Evolutionary conservation across 2,113 vertebrate species (phyloP).

Genomic region (Candoia aspera): DNA sequence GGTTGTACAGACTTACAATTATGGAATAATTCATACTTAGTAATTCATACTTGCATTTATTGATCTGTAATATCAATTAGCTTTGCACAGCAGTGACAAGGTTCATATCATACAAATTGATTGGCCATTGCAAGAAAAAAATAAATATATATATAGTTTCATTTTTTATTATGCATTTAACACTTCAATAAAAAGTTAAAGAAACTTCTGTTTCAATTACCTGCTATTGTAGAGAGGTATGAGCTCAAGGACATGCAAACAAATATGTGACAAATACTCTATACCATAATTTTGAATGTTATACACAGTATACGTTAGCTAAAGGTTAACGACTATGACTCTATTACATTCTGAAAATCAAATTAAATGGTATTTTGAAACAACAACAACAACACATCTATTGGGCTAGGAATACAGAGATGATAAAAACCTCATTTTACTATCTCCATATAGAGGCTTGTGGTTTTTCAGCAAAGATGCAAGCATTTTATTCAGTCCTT

Average conservation of each 20-base stretch:
- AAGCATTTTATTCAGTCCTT: slow-evolving; percentile 66
- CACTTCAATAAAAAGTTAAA: slow-evolving; percentile 72
- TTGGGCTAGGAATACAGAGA: slow-evolving; percentile 49
- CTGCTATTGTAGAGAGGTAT: slow-evolving; percentile 49
- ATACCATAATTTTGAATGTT: slow-evolving; percentile 69
- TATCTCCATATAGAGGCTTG: slow-evolving; percentile 33
- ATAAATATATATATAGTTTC: slow-evolving; percentile 66
- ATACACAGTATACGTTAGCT: slow-evolving; percentile 66
- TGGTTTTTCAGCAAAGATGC: slow-evolving; percentile 59
- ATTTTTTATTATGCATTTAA: slow-evolving; percentile 71
- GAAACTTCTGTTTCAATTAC: slow-evolving; percentile 65
- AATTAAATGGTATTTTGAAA: slow-evolving; percentile 36
- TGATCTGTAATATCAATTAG: slow-evolving; percentile 58
- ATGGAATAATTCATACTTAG: background rate
- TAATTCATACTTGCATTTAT: slow-evolving; percentile 47
- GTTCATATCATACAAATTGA: slow-evolving; percentile 66
- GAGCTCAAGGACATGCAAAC: slow-evolving; percentile 63
- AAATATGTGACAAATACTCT: slow-evolving; percentile 51
- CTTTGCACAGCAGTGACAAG: slow-evolving; percentile 58
- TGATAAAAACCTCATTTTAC: slow-evolving; percentile 45
- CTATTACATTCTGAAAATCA: slow-evolving; percentile 55
- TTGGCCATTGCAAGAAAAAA: slow-evolving; percentile 66
- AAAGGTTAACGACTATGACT: slow-evolving; percentile 62
- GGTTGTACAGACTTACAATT: slow-evolving; percentile 54
- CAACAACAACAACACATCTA: slow-evolving; percentile 10